Base-by-base conservation (phyloP, 2,888 invertebrate species). In the Lacanobia oleracea region DNA sequence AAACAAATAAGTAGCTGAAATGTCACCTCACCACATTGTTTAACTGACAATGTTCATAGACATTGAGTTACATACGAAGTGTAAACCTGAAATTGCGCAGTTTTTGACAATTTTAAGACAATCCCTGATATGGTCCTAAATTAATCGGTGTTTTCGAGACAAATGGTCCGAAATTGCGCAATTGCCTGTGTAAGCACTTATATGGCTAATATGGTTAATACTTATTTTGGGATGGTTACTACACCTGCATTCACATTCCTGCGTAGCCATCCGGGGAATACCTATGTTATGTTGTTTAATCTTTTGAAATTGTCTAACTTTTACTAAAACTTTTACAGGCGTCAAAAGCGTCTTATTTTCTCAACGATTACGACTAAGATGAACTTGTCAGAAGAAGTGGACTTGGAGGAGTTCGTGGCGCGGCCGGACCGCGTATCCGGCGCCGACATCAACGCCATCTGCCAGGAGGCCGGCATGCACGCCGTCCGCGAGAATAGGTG, bases 391-490 rank as follows among this genome's bases (percentile, higher is more conserved):
- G 99, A 99, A 90, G 99, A 99, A 94, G 99, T 99, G 1, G 99
- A 99, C 93, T 96, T 99, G 67, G 99, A 99, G 92, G 99, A 99
- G 96, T 99, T 99, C 93, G 99, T 99, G 1, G 99, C 99, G 16
- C 97, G 99, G 23, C 99, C 99, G 2, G 99, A 99, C 93, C 98
- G 99, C 94, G 99, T 99, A 88, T 99, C 99, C 62, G 99, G 99
- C 37, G 99, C 99, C 33, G 99, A 99, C 90, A 99, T 99, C 88
- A 99, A 99, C 94, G 99, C 99, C 67, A 99, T 99, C 90, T 99
- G 99, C 92, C 99, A 99, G 94, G 99, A 99, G 97, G 99, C 99
- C 76, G 99, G 99, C 85, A 99, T 99, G 99, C 99, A 99, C 92
- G 99, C 99, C 5, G 99, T 99, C 0, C 96, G 99, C 72, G 99